phyloP scores from a whole-genome alignment of 2,113 vertebrate genomes.

The Ia io region DNA sequence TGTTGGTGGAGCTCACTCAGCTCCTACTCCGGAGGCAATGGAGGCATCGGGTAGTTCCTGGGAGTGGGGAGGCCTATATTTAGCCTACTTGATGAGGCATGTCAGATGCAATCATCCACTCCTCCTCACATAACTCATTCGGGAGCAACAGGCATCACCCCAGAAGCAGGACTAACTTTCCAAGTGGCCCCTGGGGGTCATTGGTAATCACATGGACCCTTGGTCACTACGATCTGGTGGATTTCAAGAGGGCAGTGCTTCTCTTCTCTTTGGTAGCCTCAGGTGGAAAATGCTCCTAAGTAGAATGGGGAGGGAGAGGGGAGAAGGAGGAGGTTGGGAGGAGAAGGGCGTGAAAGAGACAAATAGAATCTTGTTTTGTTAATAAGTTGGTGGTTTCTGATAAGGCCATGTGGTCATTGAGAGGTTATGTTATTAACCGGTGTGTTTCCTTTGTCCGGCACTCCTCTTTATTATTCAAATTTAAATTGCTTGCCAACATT shows the following conservation, averaged over 20 bases:
- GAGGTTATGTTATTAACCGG: neutral
- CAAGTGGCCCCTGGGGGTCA: neutral
- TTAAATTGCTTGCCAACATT: slow-evolving; percentile 11
- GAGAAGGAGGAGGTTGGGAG: no score
- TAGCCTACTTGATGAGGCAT: neutral
- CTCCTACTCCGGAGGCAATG: fast-evolving
- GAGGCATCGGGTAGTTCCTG: neutral
- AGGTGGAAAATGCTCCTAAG: neutral
- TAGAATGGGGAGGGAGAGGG: no score
- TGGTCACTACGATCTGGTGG: neutral
- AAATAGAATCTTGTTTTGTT: neutral
- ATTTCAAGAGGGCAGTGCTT: no score
- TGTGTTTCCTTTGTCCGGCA: neutral
- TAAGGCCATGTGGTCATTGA: neutral
- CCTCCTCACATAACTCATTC: neutral
- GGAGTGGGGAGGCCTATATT: slow-evolving; percentile 35
- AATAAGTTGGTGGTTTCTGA: neutral
- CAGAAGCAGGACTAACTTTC: neutral
- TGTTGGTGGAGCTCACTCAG: neutral
- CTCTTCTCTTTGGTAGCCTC: neutral
- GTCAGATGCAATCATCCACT: neutral
- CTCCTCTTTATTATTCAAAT: neutral
- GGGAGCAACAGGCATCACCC: neutral
- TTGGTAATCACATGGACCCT: neutral
- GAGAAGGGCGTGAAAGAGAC: neutral